phyloP scores from a whole-genome alignment of 2,888 invertebrate species.

The Bibio marci region DNA sequence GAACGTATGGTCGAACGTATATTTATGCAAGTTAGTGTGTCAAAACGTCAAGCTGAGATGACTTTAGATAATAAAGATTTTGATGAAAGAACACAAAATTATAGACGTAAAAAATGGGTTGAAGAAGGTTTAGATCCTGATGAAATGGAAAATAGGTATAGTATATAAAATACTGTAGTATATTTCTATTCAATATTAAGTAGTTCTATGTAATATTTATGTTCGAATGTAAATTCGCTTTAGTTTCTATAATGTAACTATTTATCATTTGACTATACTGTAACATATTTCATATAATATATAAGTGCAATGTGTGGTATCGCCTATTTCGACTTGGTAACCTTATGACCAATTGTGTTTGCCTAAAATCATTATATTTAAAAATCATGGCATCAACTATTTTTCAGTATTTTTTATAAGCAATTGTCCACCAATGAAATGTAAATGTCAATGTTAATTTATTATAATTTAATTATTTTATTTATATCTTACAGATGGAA shows the following conservation, averaged over 20 bases:
- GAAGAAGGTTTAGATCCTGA: constrained; percentile 72
- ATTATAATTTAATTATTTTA: background rate
- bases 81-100: constrained; percentile 69
- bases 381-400: too few species aligned
- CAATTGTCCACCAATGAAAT: too few species aligned
- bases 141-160: constrained; percentile 49
- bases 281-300: too few species aligned
- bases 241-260: too few species aligned
- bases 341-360: too few species aligned
- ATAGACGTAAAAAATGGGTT: constrained; percentile 75
- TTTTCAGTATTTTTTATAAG: too few species aligned
- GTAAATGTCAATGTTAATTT: background rate
- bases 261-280: too few species aligned
- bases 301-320: too few species aligned
- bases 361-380: too few species aligned
- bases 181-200: background rate
- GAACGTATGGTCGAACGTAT: constrained; percentile 80
- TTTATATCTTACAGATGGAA: constrained; percentile 19
- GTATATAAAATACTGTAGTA: too few species aligned
- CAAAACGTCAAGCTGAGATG: constrained; percentile 84
- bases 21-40: constrained; percentile 82
- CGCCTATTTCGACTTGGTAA: too few species aligned
- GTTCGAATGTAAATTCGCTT: too few species aligned
- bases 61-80: constrained; percentile 81
- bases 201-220: background rate